Percentiles rank a stretch among this genome's conserved stretches.
Conservation (phyloP, 2,888 invertebrate genomes). For the Ariolimax columbianus region DNA sequence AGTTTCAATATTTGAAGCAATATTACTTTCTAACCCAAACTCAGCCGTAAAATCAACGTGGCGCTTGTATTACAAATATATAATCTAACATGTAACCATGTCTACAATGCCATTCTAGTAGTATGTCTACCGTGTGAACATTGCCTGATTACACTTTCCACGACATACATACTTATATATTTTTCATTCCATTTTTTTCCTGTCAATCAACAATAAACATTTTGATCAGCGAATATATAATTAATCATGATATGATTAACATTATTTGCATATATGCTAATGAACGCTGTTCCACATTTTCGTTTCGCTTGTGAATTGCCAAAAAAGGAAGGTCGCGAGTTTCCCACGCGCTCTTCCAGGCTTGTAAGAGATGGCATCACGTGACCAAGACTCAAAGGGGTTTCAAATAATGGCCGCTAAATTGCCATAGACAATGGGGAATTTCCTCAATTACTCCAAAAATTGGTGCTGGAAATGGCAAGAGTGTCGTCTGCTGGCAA, state of each 20-base stretch:
- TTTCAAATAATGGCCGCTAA: constrained; percentile 21
- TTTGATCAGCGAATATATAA: neutral
- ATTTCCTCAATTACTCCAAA: constrained; percentile 39
- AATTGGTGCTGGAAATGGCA: constrained; percentile 36
- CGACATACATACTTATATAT: too few relatives aligned
- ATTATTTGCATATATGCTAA: neutral
- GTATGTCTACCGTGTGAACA: too few relatives aligned
- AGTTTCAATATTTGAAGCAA: too few relatives aligned
- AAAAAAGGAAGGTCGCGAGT: constrained; percentile 36
- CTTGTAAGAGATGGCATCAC: constrained; percentile 13
- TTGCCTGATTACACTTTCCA: too few relatives aligned
- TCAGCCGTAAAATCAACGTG: too few relatives aligned
- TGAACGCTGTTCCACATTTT: neutral
- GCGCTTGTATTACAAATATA: too few relatives aligned
- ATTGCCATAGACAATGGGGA: constrained; percentile 39
- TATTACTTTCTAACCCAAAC: too few relatives aligned
- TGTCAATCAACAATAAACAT: neutral
- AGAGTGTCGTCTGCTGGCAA: constrained; percentile 40
- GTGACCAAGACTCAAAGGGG: constrained; percentile 25
- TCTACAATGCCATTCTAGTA: too few relatives aligned
- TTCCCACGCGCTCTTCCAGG: constrained; percentile 36
- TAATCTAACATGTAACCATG: too few relatives aligned
- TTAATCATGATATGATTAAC: neutral
- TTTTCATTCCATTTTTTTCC: neutral
- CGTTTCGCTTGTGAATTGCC: neutral